These are phyloP conservation scores for Zaprionus taronus DNA, from an alignment of 1,140 invertebrate genomes.

Conservation along the genomic window DNA sequence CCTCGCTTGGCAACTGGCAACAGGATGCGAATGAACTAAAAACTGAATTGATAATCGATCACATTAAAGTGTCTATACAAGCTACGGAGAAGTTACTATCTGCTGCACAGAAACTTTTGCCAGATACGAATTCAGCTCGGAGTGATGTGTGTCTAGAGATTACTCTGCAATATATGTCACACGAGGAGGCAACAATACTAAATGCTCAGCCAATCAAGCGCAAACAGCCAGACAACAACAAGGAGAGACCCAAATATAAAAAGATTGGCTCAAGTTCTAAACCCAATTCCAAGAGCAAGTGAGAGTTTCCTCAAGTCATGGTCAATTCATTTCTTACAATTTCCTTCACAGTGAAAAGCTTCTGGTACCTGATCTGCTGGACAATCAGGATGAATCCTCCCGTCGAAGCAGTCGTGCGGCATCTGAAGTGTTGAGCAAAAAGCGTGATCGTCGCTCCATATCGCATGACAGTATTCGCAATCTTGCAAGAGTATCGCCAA, in stretches of 20 bases:
- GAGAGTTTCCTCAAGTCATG: not conserved
- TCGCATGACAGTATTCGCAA: conserved; percentile 35
- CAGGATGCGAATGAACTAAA: conserved; percentile 36
- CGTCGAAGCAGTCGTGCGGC: not conserved
- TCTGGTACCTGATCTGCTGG: not conserved
- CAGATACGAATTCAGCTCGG: not conserved
- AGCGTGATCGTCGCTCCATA: conserved; percentile 51
- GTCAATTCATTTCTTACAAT: not conserved
- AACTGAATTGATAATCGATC: conserved; percentile 43
- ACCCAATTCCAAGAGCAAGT: not conserved
- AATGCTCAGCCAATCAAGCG: conserved; percentile 9
- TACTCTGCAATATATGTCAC: conserved; percentile 40
- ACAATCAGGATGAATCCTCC: not conserved
- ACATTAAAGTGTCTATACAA: conserved; percentile 48
- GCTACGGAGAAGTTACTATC: conserved; percentile 13
- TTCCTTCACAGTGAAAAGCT: not conserved
- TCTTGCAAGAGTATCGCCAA: not conserved
- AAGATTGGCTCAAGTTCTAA: not conserved
- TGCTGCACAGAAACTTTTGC: conserved; percentile 6
- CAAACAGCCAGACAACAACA: conserved; percentile 18
- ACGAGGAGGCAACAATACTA: conserved; percentile 21
- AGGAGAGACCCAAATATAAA: not conserved
- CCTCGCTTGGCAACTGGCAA: conserved; percentile 16
- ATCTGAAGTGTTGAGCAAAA: not conserved
- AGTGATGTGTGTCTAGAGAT: conserved; percentile 39